phyloP scores from a whole-genome alignment of 1,140 invertebrate genomes.

The Monochamus saltuarius region DNA sequence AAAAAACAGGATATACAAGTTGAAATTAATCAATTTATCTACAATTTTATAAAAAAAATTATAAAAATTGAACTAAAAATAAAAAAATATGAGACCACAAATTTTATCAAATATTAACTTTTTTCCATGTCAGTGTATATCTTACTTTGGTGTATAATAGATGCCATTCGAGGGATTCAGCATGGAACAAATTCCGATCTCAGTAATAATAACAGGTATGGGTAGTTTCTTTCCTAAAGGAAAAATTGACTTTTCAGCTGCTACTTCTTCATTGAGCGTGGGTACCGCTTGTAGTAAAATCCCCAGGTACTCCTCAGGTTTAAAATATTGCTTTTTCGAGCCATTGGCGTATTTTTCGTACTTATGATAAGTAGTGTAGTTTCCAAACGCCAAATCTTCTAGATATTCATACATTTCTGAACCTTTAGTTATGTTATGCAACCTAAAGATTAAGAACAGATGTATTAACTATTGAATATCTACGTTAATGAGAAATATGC shows the following conservation, averaged over 20 bases:
- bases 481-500: too few relatives aligned
- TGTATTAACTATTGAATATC: too few relatives aligned
- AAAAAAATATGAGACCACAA: too few relatives aligned
- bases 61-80: too few relatives aligned
- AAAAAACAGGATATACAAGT: too few relatives aligned
- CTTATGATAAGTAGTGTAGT: slow-evolving; percentile 18
- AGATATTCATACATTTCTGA: slow-evolving; percentile 11
- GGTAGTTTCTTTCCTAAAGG: background rate
- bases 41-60: too few relatives aligned
- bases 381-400: slow-evolving; percentile 24
- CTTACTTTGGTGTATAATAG: slow-evolving; percentile 22
- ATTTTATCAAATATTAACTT: too few relatives aligned
- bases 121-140: too few relatives aligned
- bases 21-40: too few relatives aligned
- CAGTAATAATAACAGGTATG: slow-evolving; percentile 13
- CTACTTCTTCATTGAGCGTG: background rate
- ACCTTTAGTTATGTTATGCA: too few relatives aligned
- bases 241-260: background rate
- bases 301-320: slow-evolving; percentile 17
- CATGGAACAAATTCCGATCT: slow-evolving; percentile 23
- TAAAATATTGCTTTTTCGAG: slow-evolving; percentile 19
- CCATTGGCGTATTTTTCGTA: slow-evolving; percentile 29
- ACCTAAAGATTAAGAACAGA: too few relatives aligned
- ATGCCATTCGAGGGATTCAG: slow-evolving; percentile 22
- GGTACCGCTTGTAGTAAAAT: slow-evolving; percentile 12